A percentile compares a stretch with the other conserved stretches of the same genome.
phyloP scores from a whole-genome alignment of 2,888 invertebrate species.

The Bellardia pandia region DNA sequence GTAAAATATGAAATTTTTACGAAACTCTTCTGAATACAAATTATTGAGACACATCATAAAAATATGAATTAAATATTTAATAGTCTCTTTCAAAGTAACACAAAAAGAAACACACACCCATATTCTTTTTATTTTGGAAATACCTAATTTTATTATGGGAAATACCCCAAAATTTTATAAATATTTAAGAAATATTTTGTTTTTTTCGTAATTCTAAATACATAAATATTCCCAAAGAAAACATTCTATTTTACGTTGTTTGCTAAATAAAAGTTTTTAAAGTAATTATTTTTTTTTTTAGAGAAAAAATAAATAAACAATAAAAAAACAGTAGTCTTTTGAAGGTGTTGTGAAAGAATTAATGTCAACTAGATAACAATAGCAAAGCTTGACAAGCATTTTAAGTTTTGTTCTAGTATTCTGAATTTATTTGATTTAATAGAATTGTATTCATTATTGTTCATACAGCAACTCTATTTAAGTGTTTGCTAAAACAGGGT shows the following conservation, averaged over 20 bases:
- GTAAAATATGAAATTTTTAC: slow-evolving; percentile 57
- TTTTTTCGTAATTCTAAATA: not conserved
- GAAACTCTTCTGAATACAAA: slow-evolving; percentile 50
- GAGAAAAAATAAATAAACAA: not conserved
- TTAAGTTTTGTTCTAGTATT: slow-evolving; percentile 43
- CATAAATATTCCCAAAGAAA: not conserved
- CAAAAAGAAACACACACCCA: slow-evolving; percentile 27
- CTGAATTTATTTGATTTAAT: slow-evolving; percentile 8
- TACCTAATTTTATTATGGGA: slow-evolving; percentile 27
- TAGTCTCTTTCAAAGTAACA: not conserved
- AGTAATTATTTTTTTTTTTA: slow-evolving; percentile 30
- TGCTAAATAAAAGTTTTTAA: slow-evolving; percentile 42
- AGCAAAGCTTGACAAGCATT: slow-evolving; percentile 45
- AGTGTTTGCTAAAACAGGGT: not conserved
- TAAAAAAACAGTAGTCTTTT: not conserved
- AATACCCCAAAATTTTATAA: slow-evolving; percentile 13
- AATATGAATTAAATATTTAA: slow-evolving; percentile 54
- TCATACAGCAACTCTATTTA: not conserved
- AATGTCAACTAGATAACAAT: slow-evolving; percentile 12
- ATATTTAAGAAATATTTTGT: not conserved
- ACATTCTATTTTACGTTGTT: slow-evolving; percentile 42
- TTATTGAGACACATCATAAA: slow-evolving; percentile 22
- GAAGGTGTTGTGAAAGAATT: slow-evolving; percentile 18
- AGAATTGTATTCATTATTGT: not conserved
- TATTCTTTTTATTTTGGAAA: not conserved